Evolutionary conservation across 2,888 invertebrate species (phyloP).

Genomic region (Ceratothoa steindachneri): DNA sequence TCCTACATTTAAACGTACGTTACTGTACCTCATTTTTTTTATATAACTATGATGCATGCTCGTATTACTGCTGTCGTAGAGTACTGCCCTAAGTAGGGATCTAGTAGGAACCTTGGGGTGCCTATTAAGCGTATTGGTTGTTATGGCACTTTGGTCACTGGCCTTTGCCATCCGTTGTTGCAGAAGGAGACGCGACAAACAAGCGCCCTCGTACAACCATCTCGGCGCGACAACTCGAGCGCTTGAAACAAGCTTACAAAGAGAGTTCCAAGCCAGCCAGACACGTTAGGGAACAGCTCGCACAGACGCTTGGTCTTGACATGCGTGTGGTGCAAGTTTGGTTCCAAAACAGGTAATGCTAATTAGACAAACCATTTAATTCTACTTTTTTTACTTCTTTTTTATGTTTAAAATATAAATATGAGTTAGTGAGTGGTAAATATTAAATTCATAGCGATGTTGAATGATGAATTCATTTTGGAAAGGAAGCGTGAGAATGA

Average conservation of each 20-base stretch:
- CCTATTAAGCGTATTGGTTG: too few relatives aligned
- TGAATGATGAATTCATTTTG: too few relatives aligned
- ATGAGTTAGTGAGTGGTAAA: background rate
- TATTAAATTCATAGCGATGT: background rate
- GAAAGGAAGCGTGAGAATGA: too few relatives aligned
- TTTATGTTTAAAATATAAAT: background rate
- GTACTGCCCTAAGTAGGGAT: too few relatives aligned
- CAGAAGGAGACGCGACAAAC: conserved; percentile 85
- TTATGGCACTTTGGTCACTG: background rate
- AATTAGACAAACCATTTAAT: too few relatives aligned
- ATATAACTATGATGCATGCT: too few relatives aligned
- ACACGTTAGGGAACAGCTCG: conserved; percentile 94
- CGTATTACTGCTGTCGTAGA: too few relatives aligned
- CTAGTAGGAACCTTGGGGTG: too few relatives aligned
- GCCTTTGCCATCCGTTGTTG: background rate
- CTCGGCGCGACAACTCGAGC: conserved; percentile 97
- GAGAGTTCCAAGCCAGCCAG: conserved; percentile 97
- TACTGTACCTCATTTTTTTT: too few relatives aligned
- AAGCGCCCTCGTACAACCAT: conserved; percentile 98
- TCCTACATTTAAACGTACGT: too few relatives aligned
- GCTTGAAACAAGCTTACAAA: conserved; percentile 95
- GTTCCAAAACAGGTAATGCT: conserved; percentile 82
- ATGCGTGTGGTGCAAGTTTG: conserved; percentile 99
- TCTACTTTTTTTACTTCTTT: background rate
- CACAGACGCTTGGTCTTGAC: conserved; percentile 95